phyloP scores from a whole-genome alignment of 2,113 vertebrate genomes.

The Abramis brama region DNA sequence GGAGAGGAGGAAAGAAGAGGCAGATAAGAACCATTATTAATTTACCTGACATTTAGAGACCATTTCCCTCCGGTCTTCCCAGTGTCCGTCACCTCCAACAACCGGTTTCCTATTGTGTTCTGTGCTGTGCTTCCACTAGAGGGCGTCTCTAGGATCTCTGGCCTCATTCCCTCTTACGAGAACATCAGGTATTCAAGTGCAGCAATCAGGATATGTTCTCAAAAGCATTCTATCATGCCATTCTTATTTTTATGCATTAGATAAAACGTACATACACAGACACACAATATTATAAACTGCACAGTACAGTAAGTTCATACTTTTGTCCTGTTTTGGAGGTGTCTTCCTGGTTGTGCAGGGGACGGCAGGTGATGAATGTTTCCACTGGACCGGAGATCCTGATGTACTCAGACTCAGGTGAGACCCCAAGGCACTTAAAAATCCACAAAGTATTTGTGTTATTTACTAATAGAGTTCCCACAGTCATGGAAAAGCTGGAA shows the following conservation, averaged over 20 bases:
- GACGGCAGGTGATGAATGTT: too few species aligned
- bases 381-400: too few species aligned
- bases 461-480: not conserved
- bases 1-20: slow-evolving; percentile 38
- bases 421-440: not conserved
- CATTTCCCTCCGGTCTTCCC: not conserved
- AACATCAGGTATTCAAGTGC: not conserved
- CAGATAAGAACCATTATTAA: slow-evolving; percentile 52
- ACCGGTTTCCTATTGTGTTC: slow-evolving; percentile 32
- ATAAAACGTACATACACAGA: not conserved
- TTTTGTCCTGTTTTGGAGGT: too few species aligned
- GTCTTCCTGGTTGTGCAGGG: too few species aligned
- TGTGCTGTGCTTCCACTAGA: slow-evolving; percentile 48
- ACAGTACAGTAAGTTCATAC: too few species aligned
- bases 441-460: not conserved
- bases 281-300: too few species aligned
- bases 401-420: not conserved
- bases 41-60: slow-evolving; percentile 46
- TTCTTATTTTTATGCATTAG: not conserved
- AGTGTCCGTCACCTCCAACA: slow-evolving; percentile 39
- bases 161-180: not conserved
- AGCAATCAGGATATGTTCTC: not conserved
- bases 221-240: not conserved
- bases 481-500: not conserved
- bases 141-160: slow-evolving; percentile 32